Percentiles rank a stretch among this genome's conserved stretches.
Conservation (phyloP, 2,888 invertebrate genomes). For the Reticulitermes lucifugus region DNA sequence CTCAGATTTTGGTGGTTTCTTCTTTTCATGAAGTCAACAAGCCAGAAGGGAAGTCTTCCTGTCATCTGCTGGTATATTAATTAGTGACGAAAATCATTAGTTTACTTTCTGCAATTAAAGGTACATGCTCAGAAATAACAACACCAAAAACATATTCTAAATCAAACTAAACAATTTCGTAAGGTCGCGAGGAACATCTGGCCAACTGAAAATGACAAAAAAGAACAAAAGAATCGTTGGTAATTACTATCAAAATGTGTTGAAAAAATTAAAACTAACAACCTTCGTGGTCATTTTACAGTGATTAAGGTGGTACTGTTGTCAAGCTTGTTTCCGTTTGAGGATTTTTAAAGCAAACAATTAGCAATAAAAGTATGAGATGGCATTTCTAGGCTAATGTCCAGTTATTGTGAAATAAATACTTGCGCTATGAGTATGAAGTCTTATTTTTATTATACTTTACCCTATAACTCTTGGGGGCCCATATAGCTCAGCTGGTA, state of each 20-base stretch:
- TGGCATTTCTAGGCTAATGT: conserved; percentile 35
- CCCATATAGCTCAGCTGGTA: no score
- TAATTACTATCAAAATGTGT: neutral
- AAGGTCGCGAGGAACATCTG: neutral
- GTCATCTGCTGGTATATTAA: no score
- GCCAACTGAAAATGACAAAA: neutral
- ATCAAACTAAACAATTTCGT: neutral
- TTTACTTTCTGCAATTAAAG: no score
- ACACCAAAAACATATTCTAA: conserved; percentile 1
- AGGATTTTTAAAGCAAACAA: conserved; percentile 26
- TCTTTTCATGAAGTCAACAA: no score
- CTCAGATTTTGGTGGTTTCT: no score
- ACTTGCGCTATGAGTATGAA: conserved; percentile 35
- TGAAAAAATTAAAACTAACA: neutral
- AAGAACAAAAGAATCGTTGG: neutral
- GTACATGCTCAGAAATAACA: neutral
- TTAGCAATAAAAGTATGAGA: conserved; percentile 36
- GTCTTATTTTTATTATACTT: neutral
- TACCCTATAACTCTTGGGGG: no score
- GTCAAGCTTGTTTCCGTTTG: conserved; percentile 37
- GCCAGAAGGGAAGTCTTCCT: no score
- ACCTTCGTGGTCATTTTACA: neutral
- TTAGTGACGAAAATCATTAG: no score
- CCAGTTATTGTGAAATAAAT: conserved; percentile 41
- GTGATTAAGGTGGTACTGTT: conserved; percentile 26